Evolutionary conservation across 1,140 invertebrate species (phyloP).

Genomic region (Drosophila arizonae): DNA sequence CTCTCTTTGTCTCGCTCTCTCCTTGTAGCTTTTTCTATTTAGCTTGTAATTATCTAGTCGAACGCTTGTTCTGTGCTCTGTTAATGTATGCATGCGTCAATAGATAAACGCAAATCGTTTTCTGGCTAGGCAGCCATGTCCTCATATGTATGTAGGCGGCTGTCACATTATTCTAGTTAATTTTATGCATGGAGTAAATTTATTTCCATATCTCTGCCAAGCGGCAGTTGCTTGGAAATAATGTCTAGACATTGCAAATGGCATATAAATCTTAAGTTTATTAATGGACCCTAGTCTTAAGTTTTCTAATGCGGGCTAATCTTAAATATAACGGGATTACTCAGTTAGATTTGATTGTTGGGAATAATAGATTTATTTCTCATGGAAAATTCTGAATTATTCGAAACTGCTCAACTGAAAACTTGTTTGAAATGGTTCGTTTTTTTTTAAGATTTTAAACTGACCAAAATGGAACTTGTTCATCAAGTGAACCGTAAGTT

Average conservation of each 20-base stretch:
- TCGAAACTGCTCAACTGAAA: too few species aligned
- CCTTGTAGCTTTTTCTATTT: slow-evolving; percentile 33
- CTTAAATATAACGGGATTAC: too few species aligned
- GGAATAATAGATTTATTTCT: too few species aligned
- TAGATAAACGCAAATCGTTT: slow-evolving; percentile 29
- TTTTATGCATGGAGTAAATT: not conserved
- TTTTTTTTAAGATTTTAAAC: too few species aligned
- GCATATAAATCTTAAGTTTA: too few species aligned
- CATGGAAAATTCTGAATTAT: too few species aligned
- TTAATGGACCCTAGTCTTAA: too few species aligned
- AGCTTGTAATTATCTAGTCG: slow-evolving; percentile 55
- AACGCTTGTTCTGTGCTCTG: slow-evolving; percentile 32
- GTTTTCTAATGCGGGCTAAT: too few species aligned
- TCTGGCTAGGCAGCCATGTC: slow-evolving; percentile 12
- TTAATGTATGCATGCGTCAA: slow-evolving; percentile 43
- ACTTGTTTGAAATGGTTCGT: too few species aligned
- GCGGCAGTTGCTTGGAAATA: not conserved
- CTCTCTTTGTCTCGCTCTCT: slow-evolving; percentile 6
- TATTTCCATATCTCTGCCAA: not conserved
- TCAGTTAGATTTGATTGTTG: too few species aligned
- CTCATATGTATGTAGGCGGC: not conserved
- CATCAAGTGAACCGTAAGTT: too few species aligned
- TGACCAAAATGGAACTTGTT: too few species aligned
- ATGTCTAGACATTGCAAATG: not conserved
- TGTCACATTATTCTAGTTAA: slow-evolving; percentile 4